These are phyloP conservation scores for Nebria ingens DNA, from an alignment of 1,140 invertebrate species.

Conservation along the genomic window DNA sequence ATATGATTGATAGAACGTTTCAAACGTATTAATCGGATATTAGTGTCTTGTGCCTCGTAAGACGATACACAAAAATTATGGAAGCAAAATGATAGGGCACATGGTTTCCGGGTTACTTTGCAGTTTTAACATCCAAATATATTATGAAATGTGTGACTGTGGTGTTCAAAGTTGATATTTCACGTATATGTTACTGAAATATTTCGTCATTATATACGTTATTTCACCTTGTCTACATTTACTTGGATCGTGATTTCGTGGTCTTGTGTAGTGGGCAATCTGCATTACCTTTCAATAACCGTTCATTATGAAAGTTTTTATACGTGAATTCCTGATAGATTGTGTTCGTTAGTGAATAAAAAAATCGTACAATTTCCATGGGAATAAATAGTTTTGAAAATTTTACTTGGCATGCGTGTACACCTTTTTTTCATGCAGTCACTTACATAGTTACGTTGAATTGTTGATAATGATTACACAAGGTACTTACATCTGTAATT, in stretches of 20 bases:
- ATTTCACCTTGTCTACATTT: slow-evolving; percentile 1
- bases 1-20: neutral
- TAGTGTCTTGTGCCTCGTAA: slow-evolving; percentile 19
- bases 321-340: neutral
- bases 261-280: slow-evolving; percentile 2
- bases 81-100: slow-evolving; percentile 33
- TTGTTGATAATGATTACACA: neutral
- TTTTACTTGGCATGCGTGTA: slow-evolving; percentile 4
- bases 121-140: slow-evolving; percentile 7
- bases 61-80: slow-evolving; percentile 26
- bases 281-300: neutral
- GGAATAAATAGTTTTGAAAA: neutral
- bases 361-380: neutral
- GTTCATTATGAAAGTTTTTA: neutral
- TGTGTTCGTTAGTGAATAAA: neutral
- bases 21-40: neutral
- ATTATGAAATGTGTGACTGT: neutral
- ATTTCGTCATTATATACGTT: slow-evolving; percentile 4
- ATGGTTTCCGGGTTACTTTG: slow-evolving; percentile 38
- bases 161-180: neutral
- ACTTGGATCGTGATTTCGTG: slow-evolving; percentile 3
- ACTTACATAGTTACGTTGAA: neutral
- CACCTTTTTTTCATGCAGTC: neutral
- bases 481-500: neutral
- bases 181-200: neutral